Percentiles rank a stretch among this genome's conserved stretches.
These are phyloP conservation scores for Cydia pomonella DNA, from an alignment of 1,140 invertebrate species.

Conservation along the genomic window DNA sequence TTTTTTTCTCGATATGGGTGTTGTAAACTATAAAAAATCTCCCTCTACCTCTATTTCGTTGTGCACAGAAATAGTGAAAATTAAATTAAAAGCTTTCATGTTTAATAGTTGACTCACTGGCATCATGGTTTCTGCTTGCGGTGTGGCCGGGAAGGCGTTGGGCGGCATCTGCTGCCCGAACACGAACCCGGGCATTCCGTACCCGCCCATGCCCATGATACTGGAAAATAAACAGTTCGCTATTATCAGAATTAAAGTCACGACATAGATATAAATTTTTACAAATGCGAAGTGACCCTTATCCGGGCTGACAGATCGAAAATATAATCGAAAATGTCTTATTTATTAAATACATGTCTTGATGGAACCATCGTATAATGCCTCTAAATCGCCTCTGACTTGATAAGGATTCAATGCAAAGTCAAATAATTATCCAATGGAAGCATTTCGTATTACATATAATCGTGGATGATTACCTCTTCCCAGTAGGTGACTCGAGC, in stretches of 20 bases:
- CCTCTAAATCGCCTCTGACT: background rate
- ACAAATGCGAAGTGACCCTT: no score
- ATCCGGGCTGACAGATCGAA: no score
- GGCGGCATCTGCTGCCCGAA: constrained; percentile 59
- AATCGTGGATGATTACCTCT: background rate
- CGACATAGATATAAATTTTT: no score
- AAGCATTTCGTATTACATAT: constrained; percentile 5
- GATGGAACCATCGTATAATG: background rate
- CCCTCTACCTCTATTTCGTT: no score
- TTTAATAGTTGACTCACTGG: constrained; percentile 23
- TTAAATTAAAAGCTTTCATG: background rate
- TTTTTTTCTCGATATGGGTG: no score
- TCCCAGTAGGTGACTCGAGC: background rate
- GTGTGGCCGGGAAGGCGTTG: constrained; percentile 37
- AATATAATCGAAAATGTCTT: no score
- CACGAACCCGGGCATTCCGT: constrained; percentile 69
- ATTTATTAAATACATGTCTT: no score
- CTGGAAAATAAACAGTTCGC: constrained; percentile 42
- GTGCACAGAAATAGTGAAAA: no score
- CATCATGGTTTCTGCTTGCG: constrained; percentile 33
- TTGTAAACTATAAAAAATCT: no score
- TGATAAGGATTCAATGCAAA: background rate
- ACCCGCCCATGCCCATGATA: constrained; percentile 65
- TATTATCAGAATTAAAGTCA: background rate
- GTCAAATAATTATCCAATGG: background rate